A percentile compares a stretch with the other conserved stretches of the same genome.
Evolutionary conservation across 2,888 invertebrate species (phyloP).

Genomic region (Acleris emargana): DNA sequence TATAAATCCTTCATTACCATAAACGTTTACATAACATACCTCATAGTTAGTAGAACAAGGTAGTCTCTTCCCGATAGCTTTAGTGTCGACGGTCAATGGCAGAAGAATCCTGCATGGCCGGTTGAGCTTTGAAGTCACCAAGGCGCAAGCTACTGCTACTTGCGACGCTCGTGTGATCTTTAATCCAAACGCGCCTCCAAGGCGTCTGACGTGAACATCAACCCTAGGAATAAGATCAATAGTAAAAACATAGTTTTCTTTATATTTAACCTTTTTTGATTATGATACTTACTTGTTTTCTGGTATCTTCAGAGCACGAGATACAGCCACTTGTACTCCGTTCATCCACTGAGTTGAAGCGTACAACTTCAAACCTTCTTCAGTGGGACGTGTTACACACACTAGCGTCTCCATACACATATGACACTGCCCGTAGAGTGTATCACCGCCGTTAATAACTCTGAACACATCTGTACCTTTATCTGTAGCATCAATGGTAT

Average conservation of each 20-base stretch:
- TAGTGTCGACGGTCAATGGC: slow-evolving; percentile 84
- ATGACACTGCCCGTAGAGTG: slow-evolving; percentile 84
- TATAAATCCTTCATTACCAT: background rate
- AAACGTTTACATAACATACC: slow-evolving; percentile 36
- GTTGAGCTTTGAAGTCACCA: slow-evolving; percentile 84
- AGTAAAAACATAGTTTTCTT: background rate
- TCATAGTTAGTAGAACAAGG: slow-evolving; percentile 74
- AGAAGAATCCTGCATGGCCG: slow-evolving; percentile 85
- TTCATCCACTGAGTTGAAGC: slow-evolving; percentile 83
- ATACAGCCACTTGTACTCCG: slow-evolving; percentile 73
- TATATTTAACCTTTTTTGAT: background rate
- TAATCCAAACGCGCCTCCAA: slow-evolving; percentile 90
- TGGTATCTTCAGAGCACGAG: slow-evolving; percentile 77
- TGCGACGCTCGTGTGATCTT: slow-evolving; percentile 85
- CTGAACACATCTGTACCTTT: slow-evolving; percentile 49
- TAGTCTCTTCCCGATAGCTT: slow-evolving; percentile 76
- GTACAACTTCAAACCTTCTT: slow-evolving; percentile 86
- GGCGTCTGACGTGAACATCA: slow-evolving; percentile 78
- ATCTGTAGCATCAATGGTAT: slow-evolving; percentile 43
- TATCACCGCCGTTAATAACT: slow-evolving; percentile 54
- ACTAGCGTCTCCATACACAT: slow-evolving; percentile 86
- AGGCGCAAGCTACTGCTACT: slow-evolving; percentile 84
- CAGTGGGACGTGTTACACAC: slow-evolving; percentile 83
- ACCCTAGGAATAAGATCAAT: slow-evolving; percentile 33
- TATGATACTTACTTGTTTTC: slow-evolving; percentile 71